Conservation (phyloP, 2,888 invertebrate species). For the Belgica antarctica region DNA sequence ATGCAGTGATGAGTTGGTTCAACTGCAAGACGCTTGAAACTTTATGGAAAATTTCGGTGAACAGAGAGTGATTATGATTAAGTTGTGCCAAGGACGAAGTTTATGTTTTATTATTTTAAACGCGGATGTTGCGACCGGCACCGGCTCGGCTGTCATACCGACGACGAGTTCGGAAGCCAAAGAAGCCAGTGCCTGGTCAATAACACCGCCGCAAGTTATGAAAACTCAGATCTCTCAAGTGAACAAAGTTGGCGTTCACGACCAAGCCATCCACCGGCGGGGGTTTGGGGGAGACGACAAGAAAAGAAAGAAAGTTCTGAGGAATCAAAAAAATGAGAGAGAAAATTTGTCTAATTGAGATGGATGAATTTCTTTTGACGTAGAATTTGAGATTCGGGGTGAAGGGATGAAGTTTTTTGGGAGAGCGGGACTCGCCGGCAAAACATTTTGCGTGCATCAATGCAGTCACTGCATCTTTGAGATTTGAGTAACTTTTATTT, state of each 20-base stretch:
- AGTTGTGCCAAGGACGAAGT: background rate
- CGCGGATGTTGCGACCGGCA: too few relatives aligned
- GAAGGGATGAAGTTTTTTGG: too few relatives aligned
- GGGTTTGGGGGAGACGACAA: constrained; percentile 57
- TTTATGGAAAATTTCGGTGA: background rate
- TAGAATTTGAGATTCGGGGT: too few relatives aligned
- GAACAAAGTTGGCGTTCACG: background rate
- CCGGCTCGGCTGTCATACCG: too few relatives aligned
- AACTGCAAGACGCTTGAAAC: constrained; percentile 24
- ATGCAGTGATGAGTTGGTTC: constrained; percentile 39
- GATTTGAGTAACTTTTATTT: constrained; percentile 40
- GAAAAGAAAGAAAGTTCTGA: constrained; percentile 53
- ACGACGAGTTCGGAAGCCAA: too few relatives aligned
- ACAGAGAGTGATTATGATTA: background rate
- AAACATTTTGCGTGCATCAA: too few relatives aligned
- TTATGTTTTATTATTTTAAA: too few relatives aligned
- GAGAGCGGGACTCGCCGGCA: background rate
- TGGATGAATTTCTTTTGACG: constrained; percentile 30
- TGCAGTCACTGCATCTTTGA: constrained; percentile 38
- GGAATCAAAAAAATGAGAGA: constrained; percentile 45
- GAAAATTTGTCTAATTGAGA: constrained; percentile 43
- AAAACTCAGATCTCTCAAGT: constrained; percentile 42
- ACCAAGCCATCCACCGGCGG: constrained; percentile 45
- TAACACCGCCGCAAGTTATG: too few relatives aligned
- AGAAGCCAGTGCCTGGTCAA: too few relatives aligned